Evolutionary conservation across 2,113 vertebrate species (phyloP), one percentile per base, ranked within the genome.

Genomic region (Hiodon tergisus): DNA sequence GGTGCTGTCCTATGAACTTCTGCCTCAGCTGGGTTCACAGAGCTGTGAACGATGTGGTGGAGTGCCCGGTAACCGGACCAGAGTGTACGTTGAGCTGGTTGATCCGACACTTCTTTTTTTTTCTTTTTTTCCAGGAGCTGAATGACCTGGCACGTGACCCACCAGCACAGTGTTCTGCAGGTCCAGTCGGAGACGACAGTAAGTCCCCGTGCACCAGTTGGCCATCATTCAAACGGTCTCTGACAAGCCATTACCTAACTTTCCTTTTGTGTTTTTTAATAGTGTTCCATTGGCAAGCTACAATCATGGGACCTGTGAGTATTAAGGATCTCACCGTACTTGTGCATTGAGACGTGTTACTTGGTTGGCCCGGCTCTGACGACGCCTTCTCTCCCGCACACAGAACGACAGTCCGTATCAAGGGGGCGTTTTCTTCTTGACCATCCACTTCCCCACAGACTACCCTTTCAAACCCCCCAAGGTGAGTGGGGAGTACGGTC

Each of bases 401-500:
- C 85, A 90, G 90, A 83, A 78, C 58, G 91, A 93, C 82, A 93
- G 91, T 88, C 90, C 91, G 53, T 93, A 93, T 87, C 89, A 91
- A 79, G 91, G 91, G 67, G 91, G 91, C 0, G 91, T 93, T 80
- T 93, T 93, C 88, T 93, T 93, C 85, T 78, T 92, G 88, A 89
- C 89, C 17, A 92, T 92, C 85, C 90, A 92, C 86, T 92, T 92
- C 82, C 90, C 90, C 66, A 92, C 90, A 89, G 90, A 92, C 85
- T 92, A 92, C 80, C 91, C 91, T 78, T 93, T 93, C 87, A 93
- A 93, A 87, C 91, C 91, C 67, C 91, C 91, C 78, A 93, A 93
- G 90, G 91, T 92, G 72, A 74, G 77, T 2, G 0, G 52, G 1
- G 52, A 31, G 31, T 31, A 31, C 31, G 31, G 31, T 31, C 31